Evolutionary conservation across 2,113 vertebrate genomes (phyloP), one percentile per base, ranked within the genome.

Genomic region (Strix aluco): DNA sequence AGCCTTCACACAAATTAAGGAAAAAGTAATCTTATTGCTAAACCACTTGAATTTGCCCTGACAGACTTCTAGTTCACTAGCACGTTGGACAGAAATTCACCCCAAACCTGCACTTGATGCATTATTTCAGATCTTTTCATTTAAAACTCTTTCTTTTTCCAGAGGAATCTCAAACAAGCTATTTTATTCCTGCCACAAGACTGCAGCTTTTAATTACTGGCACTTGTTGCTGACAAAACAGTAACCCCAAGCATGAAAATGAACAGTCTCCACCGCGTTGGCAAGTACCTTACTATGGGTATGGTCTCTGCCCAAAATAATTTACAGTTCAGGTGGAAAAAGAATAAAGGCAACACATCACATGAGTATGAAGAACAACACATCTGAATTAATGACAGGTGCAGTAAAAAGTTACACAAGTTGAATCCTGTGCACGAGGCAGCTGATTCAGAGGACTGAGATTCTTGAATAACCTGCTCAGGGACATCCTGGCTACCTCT

Each of bases 21-120:
- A 21, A 74, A 78, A 93, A 86, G 72, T 66, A 93, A 93, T 66
- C 46, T 90, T 82, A 90, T 4, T 87, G 65, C n/a, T 86, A 87
- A 93, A 79, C 11, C 40, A 69, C 34, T 34, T 74, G 47, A 81
- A 61, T 84, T 63, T 93, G 47, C 15, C 57, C 52, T 49, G n/a
- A 94, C 32, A 74, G n/a, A 70, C 26, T 83, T 72, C 23, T 49
- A 46, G 4, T 34, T 84, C 80, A 91, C 10, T 10, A 91, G 10
- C 40, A 57, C 10, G 15, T 1, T 81, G 40, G 52, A 22, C 59
- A 63, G 58, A 95, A 92, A 84, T 36, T 47, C 15, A 92, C 10
- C 18, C 29, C 57, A 59, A 88, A 93, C 9, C 26, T 65, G 15
- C 36, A 81, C 61, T 74, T 63, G 18, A 81, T 67, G 11, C 1